A percentile compares a stretch with the other conserved stretches of the same genome.
Conservation (phyloP, 2,888 invertebrate genomes). For the Polydesmus complanatus region DNA sequence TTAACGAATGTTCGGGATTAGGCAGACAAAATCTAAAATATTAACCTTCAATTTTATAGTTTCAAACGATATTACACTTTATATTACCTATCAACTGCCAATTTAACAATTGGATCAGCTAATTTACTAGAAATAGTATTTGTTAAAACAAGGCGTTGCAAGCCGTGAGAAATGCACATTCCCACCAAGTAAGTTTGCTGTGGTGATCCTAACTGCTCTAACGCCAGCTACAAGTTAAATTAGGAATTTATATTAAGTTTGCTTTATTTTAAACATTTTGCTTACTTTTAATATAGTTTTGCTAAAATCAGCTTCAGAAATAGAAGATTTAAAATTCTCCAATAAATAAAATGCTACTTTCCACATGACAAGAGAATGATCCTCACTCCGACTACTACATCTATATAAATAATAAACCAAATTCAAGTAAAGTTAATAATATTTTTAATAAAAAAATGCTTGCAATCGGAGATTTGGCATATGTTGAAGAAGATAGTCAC, state of each 20-base stretch:
- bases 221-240: not conserved
- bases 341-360: conserved; percentile 58
- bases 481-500: conserved; percentile 32
- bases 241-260: not conserved
- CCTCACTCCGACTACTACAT: conserved; percentile 36
- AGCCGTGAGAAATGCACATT: conserved; percentile 41
- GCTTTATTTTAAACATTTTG: not conserved
- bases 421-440: not conserved
- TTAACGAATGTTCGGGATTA: conserved; percentile 50
- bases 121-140: conserved; percentile 31
- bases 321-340: conserved; percentile 43
- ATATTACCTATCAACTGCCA: conserved; percentile 45
- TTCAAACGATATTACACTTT: not conserved
- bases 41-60: not conserved
- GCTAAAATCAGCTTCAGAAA: conserved; percentile 47
- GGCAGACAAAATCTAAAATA: conserved; percentile 43
- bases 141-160: conserved; percentile 50
- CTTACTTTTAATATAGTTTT: conserved; percentile 33
- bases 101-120: conserved; percentile 50
- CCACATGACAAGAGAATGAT: conserved; percentile 56
- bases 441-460: conserved; percentile 9
- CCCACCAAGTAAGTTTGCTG: conserved; percentile 14
- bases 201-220: conserved; percentile 3
- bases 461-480: conserved; percentile 30
- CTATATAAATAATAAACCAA: conserved; percentile 18